phyloP scores from a whole-genome alignment of 2,888 invertebrate species.

The Callyntrura sp. region DNA sequence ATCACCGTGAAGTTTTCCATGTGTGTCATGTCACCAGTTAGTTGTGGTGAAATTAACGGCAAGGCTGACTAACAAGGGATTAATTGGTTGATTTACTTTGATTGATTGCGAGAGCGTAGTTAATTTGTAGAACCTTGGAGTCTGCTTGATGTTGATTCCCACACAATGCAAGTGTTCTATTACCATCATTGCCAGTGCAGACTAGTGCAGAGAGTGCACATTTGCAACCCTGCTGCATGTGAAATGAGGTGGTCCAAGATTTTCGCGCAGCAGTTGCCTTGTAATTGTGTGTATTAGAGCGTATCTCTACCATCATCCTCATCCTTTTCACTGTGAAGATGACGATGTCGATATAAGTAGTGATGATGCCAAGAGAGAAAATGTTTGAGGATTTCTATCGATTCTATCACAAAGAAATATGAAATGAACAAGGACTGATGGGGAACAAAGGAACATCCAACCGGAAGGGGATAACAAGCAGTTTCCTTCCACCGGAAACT shows the following conservation, averaged over 20 bases:
- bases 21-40: not conserved
- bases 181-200: no score
- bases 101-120: conserved; percentile 23
- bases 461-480: conserved; percentile 20
- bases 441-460: not conserved
- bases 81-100: conserved; percentile 31
- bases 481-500: conserved; percentile 61
- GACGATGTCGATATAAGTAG: not conserved
- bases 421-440: not conserved
- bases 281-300: not conserved
- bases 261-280: not conserved
- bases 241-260: no score
- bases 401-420: not conserved
- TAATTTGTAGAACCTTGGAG: conserved; percentile 32
- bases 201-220: no score
- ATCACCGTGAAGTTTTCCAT: conserved; percentile 3
- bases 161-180: not conserved
- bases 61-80: conserved; percentile 7
- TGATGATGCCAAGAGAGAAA: not conserved
- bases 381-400: not conserved
- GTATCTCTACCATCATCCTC: not conserved
- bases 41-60: not conserved
- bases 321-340: not conserved
- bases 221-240: no score
- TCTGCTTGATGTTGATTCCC: not conserved